These are phyloP conservation scores for Prionace glauca DNA, from an alignment of 2,797 vertebrate species.

Conservation along the genomic window DNA sequence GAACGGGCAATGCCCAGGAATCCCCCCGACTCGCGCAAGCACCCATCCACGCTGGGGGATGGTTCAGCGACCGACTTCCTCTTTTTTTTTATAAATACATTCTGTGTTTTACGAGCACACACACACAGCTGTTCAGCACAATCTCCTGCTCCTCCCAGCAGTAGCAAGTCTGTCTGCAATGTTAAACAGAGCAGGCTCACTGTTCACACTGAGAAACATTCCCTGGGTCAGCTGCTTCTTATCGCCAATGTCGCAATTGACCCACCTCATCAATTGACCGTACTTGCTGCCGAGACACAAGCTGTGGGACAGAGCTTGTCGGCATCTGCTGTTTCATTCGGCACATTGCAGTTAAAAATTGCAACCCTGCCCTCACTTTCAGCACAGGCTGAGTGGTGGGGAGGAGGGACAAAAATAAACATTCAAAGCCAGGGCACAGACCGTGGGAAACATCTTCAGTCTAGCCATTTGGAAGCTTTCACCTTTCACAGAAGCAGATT, in stretches of 20 bases:
- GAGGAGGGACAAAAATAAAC: not conserved
- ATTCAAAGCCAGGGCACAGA: not conserved
- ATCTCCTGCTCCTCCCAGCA: not conserved
- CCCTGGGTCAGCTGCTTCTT: no score
- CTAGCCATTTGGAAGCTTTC: not conserved
- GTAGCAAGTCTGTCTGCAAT: not conserved
- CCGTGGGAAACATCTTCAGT: not conserved
- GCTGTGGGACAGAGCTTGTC: not conserved
- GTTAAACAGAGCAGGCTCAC: not conserved
- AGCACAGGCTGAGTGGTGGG: not conserved
- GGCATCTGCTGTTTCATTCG: not conserved
- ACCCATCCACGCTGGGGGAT: not conserved
- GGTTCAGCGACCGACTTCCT: no score
- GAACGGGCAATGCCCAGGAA: slow-evolving; percentile 36
- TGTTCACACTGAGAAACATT: not conserved
- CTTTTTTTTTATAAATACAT: not conserved
- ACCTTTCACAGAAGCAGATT: not conserved
- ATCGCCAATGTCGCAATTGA: not conserved
- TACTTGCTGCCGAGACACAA: not conserved
- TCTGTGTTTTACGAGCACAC: not conserved
- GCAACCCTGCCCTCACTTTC: not conserved
- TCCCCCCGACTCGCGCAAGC: not conserved
- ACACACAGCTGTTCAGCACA: not conserved
- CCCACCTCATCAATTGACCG: no score
- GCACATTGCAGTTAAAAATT: not conserved